Evolutionary conservation across 2,113 vertebrate genomes (phyloP).

Genomic region (Varanus komodoensis): DNA sequence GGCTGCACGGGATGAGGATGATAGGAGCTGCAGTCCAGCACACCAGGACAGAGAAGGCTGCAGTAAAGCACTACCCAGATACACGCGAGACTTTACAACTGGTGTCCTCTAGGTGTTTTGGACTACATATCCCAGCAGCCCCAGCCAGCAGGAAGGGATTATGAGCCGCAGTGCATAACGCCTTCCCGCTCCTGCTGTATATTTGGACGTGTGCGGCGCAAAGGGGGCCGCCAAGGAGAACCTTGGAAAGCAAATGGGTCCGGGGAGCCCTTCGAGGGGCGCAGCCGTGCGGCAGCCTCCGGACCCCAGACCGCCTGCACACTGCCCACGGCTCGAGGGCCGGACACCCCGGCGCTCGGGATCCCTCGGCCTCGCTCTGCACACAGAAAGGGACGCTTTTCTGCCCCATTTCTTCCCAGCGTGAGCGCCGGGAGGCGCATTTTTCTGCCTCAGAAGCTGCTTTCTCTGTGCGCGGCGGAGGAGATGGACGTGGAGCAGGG

Average conservation of each 20-base stretch:
- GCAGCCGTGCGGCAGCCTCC: no score
- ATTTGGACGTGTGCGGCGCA: no score
- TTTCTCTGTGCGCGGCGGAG: neutral
- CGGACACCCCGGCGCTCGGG: neutral
- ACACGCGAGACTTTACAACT: no score
- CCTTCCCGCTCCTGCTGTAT: neutral
- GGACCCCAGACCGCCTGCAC: neutral
- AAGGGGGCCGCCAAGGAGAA: neutral
- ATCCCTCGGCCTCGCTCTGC: neutral
- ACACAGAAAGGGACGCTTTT: neutral
- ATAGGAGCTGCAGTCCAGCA: no score
- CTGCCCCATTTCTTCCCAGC: constrained; percentile 4
- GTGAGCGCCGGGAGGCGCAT: neutral
- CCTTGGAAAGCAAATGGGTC: neutral
- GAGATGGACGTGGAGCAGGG: neutral
- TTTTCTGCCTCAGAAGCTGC: constrained; percentile 21
- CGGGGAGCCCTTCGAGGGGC: neutral
- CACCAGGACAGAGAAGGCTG: no score
- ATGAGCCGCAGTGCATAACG: no score
- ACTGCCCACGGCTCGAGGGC: neutral
- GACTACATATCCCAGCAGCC: no score
- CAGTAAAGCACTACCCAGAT: no score
- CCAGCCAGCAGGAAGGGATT: no score
- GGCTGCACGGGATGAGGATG: no score
- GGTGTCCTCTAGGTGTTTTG: no score